Evolutionary conservation across 2,113 vertebrate species (phyloP).

Genomic region (Xyliphius kryptos): DNA sequence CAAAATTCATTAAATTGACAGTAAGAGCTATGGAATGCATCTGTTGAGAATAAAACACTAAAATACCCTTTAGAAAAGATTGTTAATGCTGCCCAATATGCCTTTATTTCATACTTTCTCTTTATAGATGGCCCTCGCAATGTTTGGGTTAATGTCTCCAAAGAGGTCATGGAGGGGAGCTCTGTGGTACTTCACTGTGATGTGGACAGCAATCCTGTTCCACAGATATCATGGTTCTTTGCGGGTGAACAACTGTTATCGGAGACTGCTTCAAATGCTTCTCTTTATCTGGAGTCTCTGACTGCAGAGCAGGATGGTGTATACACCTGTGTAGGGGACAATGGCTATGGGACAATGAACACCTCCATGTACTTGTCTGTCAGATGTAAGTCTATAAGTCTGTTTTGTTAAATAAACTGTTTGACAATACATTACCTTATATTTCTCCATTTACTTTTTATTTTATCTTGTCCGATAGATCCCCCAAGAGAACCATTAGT

Average conservation of each 20-base stretch:
- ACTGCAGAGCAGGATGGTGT: constrained; percentile 69
- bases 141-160: constrained; percentile 76
- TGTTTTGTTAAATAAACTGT: too few species aligned
- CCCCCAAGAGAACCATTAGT: constrained; percentile 76
- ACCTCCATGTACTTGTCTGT: constrained; percentile 75
- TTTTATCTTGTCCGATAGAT: constrained; percentile 61
- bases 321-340: constrained; percentile 79
- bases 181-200: constrained; percentile 74
- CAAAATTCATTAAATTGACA: too few species aligned
- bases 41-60: too few species aligned
- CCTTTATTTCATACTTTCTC: too few species aligned
- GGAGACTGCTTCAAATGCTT: constrained; percentile 67
- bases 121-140: constrained; percentile 73
- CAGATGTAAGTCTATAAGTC: too few species aligned
- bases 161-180: constrained; percentile 78
- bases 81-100: too few species aligned
- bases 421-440: too few species aligned
- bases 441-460: too few species aligned
- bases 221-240: constrained; percentile 75
- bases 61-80: too few species aligned
- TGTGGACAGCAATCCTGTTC: constrained; percentile 78
- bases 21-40: too few species aligned
- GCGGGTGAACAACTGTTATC: constrained; percentile 67
- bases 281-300: constrained; percentile 68
- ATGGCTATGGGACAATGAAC: constrained; percentile 77